Base-by-base conservation (phyloP, 2,888 invertebrate species). In the Alcis repandata region DNA sequence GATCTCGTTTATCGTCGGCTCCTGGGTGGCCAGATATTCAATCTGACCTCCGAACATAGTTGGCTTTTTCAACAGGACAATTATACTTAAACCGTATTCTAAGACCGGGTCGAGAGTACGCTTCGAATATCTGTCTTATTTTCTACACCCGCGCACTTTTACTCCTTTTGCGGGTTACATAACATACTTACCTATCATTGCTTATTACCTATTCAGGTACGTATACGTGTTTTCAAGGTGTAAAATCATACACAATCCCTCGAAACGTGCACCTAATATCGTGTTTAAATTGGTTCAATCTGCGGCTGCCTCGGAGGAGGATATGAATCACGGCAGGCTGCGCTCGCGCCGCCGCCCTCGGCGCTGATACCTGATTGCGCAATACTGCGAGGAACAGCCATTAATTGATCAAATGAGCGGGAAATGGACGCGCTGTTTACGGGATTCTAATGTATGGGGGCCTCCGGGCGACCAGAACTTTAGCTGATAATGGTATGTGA, bases 351-450 rank as follows among this genome's bases (percentile, higher is more conserved):
- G 74, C 78, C 54, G 77, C 83, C 80, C 49, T 66, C 41, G 76
- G 83, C 78, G 57, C 59, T 70, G 83, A 83, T 82, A 73, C 70
- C 74, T 78, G 83, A 82, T 83, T 80, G 77, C 79, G 73, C 76
- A 74, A 77, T 74, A 70, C 73, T 61, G 71, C 63, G 52, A 49
- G 68, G 67, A 65, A 52, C 69, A 57, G 51, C 67, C 70, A 72
- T 72, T 74, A 74, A 70, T 72, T 69, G 71, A 65, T 53, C 63
- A 61, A 72, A 72, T 68, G 66, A 63, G 66, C 58, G 56, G 56
- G 64, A 68, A 67, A 57, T 59, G 43, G 54, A 59, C 57, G 60
- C 56, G 43, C 59, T 67, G 67, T 60, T 62, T 63, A 67, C 63
- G 67, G 67, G 59, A 63, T 65, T 33, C 65, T 61, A 60, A 66